These are phyloP conservation scores for Myiothlypis chrysogaster DNA, from an alignment of 2,797 vertebrate genomes.

Conservation along the genomic window DNA sequence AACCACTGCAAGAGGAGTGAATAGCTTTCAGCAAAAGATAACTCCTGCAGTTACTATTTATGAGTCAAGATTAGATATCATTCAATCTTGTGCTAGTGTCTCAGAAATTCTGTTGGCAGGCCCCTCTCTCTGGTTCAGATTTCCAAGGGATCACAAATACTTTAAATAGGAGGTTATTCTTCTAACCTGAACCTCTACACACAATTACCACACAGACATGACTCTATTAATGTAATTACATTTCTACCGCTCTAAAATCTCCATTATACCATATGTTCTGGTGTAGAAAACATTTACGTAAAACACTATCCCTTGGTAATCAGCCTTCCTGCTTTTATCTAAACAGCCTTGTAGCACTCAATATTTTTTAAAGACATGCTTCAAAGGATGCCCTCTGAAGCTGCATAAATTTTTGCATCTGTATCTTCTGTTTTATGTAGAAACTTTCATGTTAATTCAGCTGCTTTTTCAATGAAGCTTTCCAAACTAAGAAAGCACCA, in stretches of 20 bases:
- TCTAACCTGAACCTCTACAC: background rate
- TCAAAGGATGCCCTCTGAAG: background rate
- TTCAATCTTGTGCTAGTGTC: background rate
- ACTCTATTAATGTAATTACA: constrained; percentile 1
- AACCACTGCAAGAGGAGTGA: background rate
- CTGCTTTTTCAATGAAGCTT: background rate
- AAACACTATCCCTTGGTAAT: background rate
- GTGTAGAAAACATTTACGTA: background rate
- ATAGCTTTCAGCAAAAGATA: background rate
- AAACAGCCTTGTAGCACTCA: background rate
- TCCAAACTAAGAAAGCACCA: background rate
- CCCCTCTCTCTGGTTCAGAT: background rate
- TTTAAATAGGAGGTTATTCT: background rate
- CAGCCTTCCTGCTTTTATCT: background rate
- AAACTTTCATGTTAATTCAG: background rate
- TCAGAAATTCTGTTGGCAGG: background rate
- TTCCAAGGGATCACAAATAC: background rate
- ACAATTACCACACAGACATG: background rate
- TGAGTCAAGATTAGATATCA: background rate
- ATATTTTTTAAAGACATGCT: background rate
- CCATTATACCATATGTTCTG: background rate
- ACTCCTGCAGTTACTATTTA: background rate
- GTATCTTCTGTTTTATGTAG: background rate
- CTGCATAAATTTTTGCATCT: background rate
- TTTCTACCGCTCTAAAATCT: background rate